Evolutionary conservation across 2,113 vertebrate species (phyloP).

Genomic region (Pampusana beccarii): DNA sequence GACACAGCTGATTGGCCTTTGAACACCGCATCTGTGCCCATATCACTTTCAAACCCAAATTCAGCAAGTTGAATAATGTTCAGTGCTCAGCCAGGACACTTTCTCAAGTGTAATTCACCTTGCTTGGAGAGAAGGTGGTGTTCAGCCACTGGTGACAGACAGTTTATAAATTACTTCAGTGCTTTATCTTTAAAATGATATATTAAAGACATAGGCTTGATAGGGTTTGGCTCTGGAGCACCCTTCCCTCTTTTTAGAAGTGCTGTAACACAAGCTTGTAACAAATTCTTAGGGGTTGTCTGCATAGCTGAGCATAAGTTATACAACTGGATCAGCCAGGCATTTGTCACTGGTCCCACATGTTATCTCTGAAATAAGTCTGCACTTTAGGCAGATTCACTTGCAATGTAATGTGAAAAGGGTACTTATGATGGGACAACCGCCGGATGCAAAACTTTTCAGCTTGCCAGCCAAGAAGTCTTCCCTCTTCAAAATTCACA

Average conservation of each 20-base stretch:
- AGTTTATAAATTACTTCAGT: slow-evolving; percentile 65
- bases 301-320: slow-evolving; percentile 36
- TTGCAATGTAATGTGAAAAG: neutral
- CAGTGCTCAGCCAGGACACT: slow-evolving; percentile 56
- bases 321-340: slow-evolving; percentile 34
- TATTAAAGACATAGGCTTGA: slow-evolving; percentile 44
- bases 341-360: slow-evolving; percentile 54
- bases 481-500: neutral
- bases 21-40: slow-evolving; percentile 59
- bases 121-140: slow-evolving; percentile 42
- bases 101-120: slow-evolving; percentile 55
- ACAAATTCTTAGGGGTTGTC: slow-evolving; percentile 26
- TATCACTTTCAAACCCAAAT: slow-evolving; percentile 49
- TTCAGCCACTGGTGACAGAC: slow-evolving; percentile 65
- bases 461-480: neutral
- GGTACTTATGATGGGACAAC: neutral
- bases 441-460: neutral
- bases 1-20: slow-evolving; percentile 66
- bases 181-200: slow-evolving; percentile 55
- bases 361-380: neutral
- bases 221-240: slow-evolving; percentile 45
- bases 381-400: neutral
- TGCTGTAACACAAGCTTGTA: slow-evolving; percentile 36
- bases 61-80: slow-evolving; percentile 52
- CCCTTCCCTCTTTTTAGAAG: slow-evolving; percentile 43